Conservation (phyloP, 2,113 vertebrate species). For the Hystrix brachyura region DNA sequence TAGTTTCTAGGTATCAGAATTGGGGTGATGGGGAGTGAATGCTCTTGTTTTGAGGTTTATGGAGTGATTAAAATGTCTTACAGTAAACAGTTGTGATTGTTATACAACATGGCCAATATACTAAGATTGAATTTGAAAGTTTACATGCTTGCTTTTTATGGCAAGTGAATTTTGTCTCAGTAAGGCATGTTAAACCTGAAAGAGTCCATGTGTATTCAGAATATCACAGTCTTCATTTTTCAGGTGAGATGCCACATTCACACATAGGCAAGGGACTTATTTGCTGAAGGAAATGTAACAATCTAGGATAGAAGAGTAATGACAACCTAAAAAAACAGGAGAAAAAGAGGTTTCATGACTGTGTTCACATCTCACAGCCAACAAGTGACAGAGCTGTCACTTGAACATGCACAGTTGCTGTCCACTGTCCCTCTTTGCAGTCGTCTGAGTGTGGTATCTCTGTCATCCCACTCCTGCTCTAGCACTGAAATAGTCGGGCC, state of each 20-base stretch:
- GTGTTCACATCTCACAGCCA: not conserved
- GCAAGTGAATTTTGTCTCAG: not conserved
- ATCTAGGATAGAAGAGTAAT: not conserved
- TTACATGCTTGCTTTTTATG: not conserved
- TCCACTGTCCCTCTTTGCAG: not conserved
- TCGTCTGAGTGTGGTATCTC: not conserved
- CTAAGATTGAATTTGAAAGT: not conserved
- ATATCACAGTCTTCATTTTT: not conserved
- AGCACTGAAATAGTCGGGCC: not conserved
- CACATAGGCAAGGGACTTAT: not conserved
- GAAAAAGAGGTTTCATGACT: not conserved
- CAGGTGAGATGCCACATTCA: not conserved
- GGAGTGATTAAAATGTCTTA: not conserved
- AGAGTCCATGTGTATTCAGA: not conserved
- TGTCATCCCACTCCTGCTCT: not conserved
- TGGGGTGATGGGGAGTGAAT: not conserved
- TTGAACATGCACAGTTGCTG: not conserved
- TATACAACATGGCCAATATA: not conserved
- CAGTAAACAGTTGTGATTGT: not conserved
- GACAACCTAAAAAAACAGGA: not conserved
- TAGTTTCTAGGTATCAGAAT: not conserved
- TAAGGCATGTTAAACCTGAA: not conserved
- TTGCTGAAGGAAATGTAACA: not conserved
- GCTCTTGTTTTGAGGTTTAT: not conserved
- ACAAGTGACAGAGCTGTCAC: not conserved